Conservation (phyloP, 2,797 vertebrate species). For the Agapornis canus region DNA sequence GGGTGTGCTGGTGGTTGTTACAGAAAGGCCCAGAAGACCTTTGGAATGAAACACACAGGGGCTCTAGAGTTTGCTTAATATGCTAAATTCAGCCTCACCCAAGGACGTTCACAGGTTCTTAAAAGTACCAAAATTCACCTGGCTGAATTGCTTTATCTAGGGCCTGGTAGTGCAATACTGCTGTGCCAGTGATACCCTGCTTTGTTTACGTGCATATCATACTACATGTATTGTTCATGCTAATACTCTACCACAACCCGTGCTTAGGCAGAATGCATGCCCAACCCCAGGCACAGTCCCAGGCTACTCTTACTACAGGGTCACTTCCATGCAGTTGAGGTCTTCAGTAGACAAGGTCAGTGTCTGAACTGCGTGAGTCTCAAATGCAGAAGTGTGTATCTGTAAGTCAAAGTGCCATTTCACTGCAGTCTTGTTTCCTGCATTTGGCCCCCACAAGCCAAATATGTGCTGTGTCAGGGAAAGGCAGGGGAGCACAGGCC, state of each 20-base stretch:
- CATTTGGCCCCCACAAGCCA: neutral
- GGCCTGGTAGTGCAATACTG: conserved; percentile 39
- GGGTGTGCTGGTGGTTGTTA: conserved; percentile 38
- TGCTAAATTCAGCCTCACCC: neutral
- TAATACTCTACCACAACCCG: neutral
- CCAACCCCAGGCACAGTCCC: neutral
- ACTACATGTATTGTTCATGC: neutral
- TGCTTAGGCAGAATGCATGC: neutral
- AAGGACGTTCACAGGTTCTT: neutral
- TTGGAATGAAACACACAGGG: neutral
- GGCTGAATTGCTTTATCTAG: conserved; percentile 10
- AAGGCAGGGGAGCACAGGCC: neutral
- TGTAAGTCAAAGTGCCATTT: neutral
- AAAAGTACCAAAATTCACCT: neutral
- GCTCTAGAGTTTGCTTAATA: neutral
- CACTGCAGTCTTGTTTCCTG: neutral
- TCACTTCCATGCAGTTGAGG: neutral
- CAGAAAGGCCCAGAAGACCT: neutral
- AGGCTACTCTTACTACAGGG: neutral
- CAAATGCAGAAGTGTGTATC: neutral
- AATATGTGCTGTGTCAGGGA: neutral
- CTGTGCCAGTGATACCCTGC: conserved; percentile 14
- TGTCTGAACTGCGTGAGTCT: neutral
- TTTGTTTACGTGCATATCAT: conserved; percentile 22
- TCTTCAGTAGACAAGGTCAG: neutral